Conservation (phyloP, 2,113 vertebrate genomes). For the Cairina moschata region DNA sequence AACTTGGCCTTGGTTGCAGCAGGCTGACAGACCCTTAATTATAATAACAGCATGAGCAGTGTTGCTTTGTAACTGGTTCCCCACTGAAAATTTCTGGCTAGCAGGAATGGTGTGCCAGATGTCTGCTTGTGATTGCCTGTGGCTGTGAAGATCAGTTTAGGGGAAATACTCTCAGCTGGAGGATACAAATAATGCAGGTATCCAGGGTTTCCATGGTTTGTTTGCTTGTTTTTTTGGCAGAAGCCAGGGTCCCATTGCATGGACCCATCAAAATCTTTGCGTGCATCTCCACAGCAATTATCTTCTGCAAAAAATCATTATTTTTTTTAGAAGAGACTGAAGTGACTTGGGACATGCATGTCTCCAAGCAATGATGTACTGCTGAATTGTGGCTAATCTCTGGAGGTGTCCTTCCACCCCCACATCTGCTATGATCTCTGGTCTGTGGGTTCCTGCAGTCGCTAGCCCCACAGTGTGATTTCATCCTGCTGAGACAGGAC, state of each 20-base stretch:
- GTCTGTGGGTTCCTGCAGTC: not conserved
- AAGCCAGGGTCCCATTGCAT: not conserved
- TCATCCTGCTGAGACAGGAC: not conserved
- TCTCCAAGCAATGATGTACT: not conserved
- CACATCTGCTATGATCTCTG: not conserved
- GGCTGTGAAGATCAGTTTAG: not conserved
- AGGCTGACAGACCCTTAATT: slow-evolving; percentile 57
- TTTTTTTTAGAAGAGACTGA: not conserved
- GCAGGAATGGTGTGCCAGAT: slow-evolving; percentile 13
- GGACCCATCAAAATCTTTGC: not conserved
- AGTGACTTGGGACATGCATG: not conserved
- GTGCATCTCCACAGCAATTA: not conserved
- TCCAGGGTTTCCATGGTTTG: not conserved
- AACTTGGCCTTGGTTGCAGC: slow-evolving; percentile 4
- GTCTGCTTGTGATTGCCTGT: slow-evolving; percentile 40
- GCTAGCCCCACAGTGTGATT: not conserved
- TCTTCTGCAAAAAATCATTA: not conserved
- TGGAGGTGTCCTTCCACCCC: not conserved
- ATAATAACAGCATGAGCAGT: not conserved
- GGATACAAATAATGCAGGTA: not conserved
- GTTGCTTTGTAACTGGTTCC: slow-evolving; percentile 41
- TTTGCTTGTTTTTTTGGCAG: slow-evolving; percentile 4
- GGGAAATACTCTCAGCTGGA: slow-evolving; percentile 12
- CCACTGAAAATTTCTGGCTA: slow-evolving; percentile 43
- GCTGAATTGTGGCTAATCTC: not conserved